Percentiles rank a stretch among this genome's conserved stretches.
Conservation (phyloP, 2,888 invertebrate species). For the Dione vanillae region DNA sequence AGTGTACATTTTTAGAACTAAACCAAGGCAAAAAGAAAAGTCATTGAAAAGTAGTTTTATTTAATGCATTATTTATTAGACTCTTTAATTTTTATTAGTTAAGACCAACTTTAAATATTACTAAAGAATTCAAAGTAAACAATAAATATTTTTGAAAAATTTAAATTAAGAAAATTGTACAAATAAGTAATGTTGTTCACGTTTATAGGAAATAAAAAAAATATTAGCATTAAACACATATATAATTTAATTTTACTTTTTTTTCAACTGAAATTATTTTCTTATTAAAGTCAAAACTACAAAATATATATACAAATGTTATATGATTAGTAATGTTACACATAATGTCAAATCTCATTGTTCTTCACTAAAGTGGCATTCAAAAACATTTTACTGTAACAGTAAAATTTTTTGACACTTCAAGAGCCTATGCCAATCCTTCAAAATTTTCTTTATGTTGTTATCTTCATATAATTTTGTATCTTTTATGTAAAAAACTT, state of each 20-base stretch:
- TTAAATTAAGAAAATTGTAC: slow-evolving; percentile 57
- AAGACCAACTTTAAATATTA: background rate
- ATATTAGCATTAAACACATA: slow-evolving; percentile 62
- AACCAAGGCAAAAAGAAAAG: background rate
- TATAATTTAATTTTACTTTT: slow-evolving; percentile 58
- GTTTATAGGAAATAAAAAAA: slow-evolving; percentile 62
- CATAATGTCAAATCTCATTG: slow-evolving; percentile 64
- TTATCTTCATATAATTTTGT: background rate
- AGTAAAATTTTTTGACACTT: slow-evolving; percentile 1
- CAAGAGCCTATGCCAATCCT: background rate
- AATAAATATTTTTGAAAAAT: slow-evolving; percentile 19
- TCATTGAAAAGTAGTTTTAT: slow-evolving; percentile 7
- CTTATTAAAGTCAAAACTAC: slow-evolving; percentile 70
- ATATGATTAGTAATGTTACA: slow-evolving; percentile 80
- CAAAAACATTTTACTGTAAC: slow-evolving; percentile 55
- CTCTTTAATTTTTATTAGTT: background rate
- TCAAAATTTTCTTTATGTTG: background rate
- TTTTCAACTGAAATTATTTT: slow-evolving; percentile 68
- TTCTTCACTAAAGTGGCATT: slow-evolving; percentile 59
- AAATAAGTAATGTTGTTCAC: slow-evolving; percentile 41
- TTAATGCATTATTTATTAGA: background rate
- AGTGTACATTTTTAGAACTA: background rate
- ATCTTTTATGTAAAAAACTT: background rate
- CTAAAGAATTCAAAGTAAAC: background rate
- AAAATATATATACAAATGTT: slow-evolving; percentile 76